Base-by-base conservation (phyloP, 2,888 invertebrate species). In the Dynastes grantii region DNA sequence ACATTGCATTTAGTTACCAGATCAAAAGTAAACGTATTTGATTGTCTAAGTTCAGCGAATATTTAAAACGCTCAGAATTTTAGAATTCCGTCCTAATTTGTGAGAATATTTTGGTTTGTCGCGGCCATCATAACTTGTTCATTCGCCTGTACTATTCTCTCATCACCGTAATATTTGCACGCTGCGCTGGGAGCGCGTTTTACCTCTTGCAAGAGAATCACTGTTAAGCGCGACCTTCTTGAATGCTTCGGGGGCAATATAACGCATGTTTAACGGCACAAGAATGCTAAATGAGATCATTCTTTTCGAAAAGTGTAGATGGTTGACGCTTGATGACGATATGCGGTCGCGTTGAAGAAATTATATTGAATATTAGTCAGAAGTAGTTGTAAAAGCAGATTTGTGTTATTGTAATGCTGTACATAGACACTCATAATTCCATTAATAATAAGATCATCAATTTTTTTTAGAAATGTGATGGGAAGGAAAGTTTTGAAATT, bases 61-160 rank as follows among this genome's bases (percentile, higher is more conserved):
- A 53, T 53, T 53, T n/a, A 11, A n/a, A 53, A 53, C 53, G 9
- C 53, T 27, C 55, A 53, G 53, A 55, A 55, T 73, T 73, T 73
- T 51, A 53, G 27, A 73, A 73, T 51, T 73, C n/a, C 51, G 55
- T 51, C 27, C 22, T 45, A 73, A 73, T 73, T 51, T 73, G 58
- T 49, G 70, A 49, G 49, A 70, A 70, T 49, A n/a, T 70, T 45
- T 53, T n/a, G 53, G 37, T 37, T 37, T 6, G 37, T 6, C 6
- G 37, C 6, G 6, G 6, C 37, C 4, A 37, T 37, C 4, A 3
- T 37, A 37, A 37, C 4, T 37, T 37, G 4, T 37, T 3, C 37
- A 37, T 6, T 37, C 37, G 37, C 37, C 0, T 37, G 6, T 37
- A 37, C 37, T 37, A 37, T 6, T 5, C 37, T 3, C 37, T 37